Evolutionary conservation across 1,140 invertebrate genomes (phyloP).

Genomic region (Nasonia giraulti): DNA sequence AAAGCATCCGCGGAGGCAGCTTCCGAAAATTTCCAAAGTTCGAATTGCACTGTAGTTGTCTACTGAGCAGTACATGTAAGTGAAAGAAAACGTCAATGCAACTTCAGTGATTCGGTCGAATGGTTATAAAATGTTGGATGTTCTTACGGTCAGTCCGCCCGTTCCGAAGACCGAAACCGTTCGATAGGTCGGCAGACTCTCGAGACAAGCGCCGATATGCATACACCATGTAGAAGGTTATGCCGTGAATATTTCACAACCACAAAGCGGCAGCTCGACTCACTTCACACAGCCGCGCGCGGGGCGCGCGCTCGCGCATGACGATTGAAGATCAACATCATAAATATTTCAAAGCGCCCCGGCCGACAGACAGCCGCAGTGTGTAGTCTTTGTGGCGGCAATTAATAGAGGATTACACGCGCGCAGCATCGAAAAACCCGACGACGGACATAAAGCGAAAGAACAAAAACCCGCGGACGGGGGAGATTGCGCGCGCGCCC

Average conservation of each 20-base stretch:
- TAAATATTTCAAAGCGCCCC: conserved; percentile 51
- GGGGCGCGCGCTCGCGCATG: conserved; percentile 8
- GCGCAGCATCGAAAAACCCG: conserved; percentile 54
- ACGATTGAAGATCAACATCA: conserved; percentile 50
- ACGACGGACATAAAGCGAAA: conserved; percentile 34
- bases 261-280: background rate
- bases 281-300: background rate
- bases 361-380: background rate
- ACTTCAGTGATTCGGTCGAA: too few species aligned
- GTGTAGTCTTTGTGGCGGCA: conserved; percentile 67
- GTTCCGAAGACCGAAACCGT: too few species aligned
- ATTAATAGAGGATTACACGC: conserved; percentile 73
- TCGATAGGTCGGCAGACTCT: too few species aligned
- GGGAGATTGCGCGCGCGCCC: conserved; percentile 55
- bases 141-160: too few species aligned
- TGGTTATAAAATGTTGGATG: too few species aligned
- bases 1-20: too few species aligned
- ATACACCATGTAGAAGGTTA: background rate
- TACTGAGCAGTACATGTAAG: too few species aligned
- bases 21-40: too few species aligned
- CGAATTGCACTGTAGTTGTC: too few species aligned
- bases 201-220: background rate
- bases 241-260: conserved; percentile 39
- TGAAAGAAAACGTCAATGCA: too few species aligned
- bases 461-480: background rate